Base-by-base conservation (phyloP, 1,140 invertebrate species). In the Gryllus bimaculatus region DNA sequence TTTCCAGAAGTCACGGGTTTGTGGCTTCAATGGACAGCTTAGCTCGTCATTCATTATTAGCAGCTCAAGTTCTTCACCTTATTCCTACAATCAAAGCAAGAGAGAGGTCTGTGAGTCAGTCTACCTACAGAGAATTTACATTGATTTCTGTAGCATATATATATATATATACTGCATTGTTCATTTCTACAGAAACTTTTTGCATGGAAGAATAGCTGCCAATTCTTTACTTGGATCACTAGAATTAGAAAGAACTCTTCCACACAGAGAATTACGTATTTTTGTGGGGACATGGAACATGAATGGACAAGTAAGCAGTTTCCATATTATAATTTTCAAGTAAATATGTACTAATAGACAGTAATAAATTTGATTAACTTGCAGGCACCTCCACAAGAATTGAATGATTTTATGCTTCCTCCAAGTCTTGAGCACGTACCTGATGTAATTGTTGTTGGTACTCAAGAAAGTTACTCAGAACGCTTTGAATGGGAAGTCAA, bases 201-300 rank as follows among this genome's bases (percentile, higher is more conserved):
- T 95, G 13, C 92, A 94, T 85, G 93, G 93, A 76, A 88, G 92
- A 82, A 88, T 94, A 77, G 93, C 93, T 49, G 91, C 92, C 8
- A 91, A 92, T 83, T 94, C 94, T 21, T 84, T 98, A 18, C 85
- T 98, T 4, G 95, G 96, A 12, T 88, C 92, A 10, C 89, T 90
- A 47, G 96, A 98, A 84, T 87, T 98, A 74, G 92, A 95, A 82
- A 91, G 94, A 84, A 93, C 95, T 47, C 91, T 98, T 83, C 95
- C 95, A 8, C 92, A 94, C 83, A 89, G 94, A 82, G 92, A 95
- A 87, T 87, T 98, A 0, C 92, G 90, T 81, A 92, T 98, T 81
- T 97, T 96, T 87, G 91, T 97, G 79, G 95, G 95, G 15, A 96
- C 95, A 8, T 98, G 96, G 96, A 99, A 99, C 85, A 97, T 98